Percentiles rank a stretch among this genome's conserved stretches.
Evolutionary conservation across 2,888 invertebrate species (phyloP).

Genomic region (Quadriops clusia): DNA sequence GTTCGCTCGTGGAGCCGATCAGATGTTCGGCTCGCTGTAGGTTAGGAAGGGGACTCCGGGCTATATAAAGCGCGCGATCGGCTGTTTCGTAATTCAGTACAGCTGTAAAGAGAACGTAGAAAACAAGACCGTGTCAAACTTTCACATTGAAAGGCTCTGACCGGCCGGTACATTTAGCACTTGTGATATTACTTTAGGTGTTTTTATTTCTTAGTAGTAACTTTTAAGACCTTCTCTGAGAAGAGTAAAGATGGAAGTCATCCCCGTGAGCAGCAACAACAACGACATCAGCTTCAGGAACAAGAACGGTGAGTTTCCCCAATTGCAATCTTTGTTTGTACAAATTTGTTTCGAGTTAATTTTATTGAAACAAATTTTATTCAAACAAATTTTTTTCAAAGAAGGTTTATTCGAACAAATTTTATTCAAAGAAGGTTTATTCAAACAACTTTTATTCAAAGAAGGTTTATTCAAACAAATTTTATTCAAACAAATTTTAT

Average conservation of each 20-base stretch:
- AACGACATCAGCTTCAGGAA: conserved; percentile 29
- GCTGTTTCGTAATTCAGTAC: no score
- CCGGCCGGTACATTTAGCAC: no score
- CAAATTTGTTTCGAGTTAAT: conserved; percentile 6
- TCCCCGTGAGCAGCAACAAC: conserved; percentile 20
- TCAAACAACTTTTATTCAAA: conserved; percentile 6
- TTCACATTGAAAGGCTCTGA: no score
- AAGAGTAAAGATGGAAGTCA: conserved; percentile 29
- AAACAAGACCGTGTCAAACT: no score
- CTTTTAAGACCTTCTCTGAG: no score
- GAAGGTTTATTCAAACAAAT: conserved; percentile 7
- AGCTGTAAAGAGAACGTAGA: no score
- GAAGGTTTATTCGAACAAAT: conserved; percentile 6
- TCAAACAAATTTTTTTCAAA: conserved; percentile 5
- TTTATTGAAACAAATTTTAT: conserved; percentile 4
- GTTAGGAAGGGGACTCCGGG: no score
- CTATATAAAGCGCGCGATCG: no score
- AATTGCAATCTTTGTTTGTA: background rate
- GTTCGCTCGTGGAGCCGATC: no score
- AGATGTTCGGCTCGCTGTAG: no score
- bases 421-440: conserved; percentile 7
- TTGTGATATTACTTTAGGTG: no score
- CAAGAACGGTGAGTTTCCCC: conserved; percentile 26
- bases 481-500: conserved; percentile 7
- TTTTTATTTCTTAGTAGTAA: conserved; percentile 17